These are phyloP conservation scores for Alosa sapidissima DNA, from an alignment of 2,797 vertebrate species.

Conservation along the genomic window DNA sequence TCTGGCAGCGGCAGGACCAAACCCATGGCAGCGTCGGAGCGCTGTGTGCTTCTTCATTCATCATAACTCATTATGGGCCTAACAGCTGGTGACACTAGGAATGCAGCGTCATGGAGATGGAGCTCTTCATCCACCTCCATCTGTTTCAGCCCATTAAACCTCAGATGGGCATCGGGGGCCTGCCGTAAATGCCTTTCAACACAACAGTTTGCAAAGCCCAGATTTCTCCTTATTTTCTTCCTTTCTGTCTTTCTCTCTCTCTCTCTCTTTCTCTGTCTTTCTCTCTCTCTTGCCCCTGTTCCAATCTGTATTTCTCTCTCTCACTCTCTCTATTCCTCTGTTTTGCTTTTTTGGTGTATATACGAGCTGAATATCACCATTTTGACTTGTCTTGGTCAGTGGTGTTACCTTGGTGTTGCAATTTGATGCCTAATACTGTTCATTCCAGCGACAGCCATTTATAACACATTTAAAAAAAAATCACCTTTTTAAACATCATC, in stretches of 20 bases:
- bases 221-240: conserved; percentile 46
- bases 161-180: conserved; percentile 60
- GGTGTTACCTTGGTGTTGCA: too few species aligned
- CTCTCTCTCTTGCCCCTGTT: not conserved
- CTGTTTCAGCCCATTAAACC: conserved; percentile 73
- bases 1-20: not conserved
- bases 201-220: conserved; percentile 36
- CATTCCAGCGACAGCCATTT: too few species aligned
- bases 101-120: conserved; percentile 62
- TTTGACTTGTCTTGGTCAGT: too few species aligned
- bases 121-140: conserved; percentile 62
- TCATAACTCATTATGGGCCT: conserved; percentile 65
- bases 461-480: too few species aligned
- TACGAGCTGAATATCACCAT: too few species aligned
- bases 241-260: not conserved
- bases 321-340: not conserved
- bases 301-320: not conserved
- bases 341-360: too few species aligned
- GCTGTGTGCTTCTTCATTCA: conserved; percentile 56
- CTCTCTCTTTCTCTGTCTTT: not conserved
- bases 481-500: too few species aligned
- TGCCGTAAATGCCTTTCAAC: conserved; percentile 49
- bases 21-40: conserved; percentile 17
- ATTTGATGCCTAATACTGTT: too few species aligned
- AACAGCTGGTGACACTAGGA: conserved; percentile 69